A percentile compares a stretch with the other conserved stretches of the same genome.
Evolutionary conservation across 2,113 vertebrate genomes (phyloP).

Genomic region (Centrocercus urophasianus): DNA sequence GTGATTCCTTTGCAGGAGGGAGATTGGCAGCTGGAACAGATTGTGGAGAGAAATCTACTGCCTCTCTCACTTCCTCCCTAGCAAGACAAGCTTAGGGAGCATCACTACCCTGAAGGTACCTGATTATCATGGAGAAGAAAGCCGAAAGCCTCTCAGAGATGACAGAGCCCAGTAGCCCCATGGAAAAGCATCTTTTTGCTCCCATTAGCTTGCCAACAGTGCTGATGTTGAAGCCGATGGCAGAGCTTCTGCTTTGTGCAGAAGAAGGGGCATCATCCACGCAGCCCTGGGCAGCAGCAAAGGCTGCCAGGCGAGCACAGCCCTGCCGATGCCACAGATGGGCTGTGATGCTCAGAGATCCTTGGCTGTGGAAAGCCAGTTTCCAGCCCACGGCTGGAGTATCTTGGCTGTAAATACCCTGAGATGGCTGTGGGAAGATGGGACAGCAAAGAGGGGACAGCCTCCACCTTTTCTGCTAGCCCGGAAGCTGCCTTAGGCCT

Average conservation of each 20-base stretch:
- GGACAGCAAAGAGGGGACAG: background rate
- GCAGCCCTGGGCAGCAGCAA: background rate
- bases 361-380: background rate
- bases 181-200: background rate
- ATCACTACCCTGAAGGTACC: background rate
- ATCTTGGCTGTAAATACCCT: constrained; percentile 29
- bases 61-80: background rate
- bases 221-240: rapidly evolving
- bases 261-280: background rate
- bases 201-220: background rate
- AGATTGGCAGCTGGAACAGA: background rate
- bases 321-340: constrained; percentile 21
- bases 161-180: background rate
- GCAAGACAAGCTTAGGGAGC: background rate
- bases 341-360: background rate
- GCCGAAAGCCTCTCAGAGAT: background rate
- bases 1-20: background rate
- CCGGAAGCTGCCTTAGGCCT: constrained; percentile 34
- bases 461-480: background rate
- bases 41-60: background rate
- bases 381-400: background rate
- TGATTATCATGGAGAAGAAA: background rate
- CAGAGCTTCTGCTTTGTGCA: background rate
- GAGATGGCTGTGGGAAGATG: constrained; percentile 32
- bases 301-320: background rate